Evolutionary conservation across 2,113 vertebrate genomes (phyloP).

Genomic region (Strix uralensis): DNA sequence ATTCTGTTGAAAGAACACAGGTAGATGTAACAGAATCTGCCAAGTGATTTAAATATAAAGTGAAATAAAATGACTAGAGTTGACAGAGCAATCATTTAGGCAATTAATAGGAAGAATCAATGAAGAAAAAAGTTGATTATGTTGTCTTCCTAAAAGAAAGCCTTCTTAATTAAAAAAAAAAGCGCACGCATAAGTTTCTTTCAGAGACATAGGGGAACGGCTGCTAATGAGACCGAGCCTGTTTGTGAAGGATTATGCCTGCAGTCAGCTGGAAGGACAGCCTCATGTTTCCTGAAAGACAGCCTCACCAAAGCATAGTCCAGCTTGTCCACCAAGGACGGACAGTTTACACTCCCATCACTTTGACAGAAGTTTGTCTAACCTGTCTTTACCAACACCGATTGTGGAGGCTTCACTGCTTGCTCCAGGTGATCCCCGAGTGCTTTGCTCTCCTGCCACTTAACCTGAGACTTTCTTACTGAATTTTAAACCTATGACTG

Average conservation of each 20-base stretch:
- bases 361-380: background rate
- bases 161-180: background rate
- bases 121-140: background rate
- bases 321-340: background rate
- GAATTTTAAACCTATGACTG: background rate
- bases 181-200: background rate
- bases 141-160: background rate
- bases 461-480: background rate
- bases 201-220: background rate
- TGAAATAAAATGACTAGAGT: background rate
- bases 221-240: background rate
- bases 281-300: background rate
- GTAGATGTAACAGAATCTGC: background rate
- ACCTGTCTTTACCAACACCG: fast-evolving
- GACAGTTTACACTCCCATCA: background rate
- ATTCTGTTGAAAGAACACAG: background rate
- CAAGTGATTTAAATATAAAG: background rate
- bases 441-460: background rate
- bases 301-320: background rate
- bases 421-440: background rate
- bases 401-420: background rate
- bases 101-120: background rate
- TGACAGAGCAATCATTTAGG: background rate
- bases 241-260: background rate
- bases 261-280: background rate